Evolutionary conservation across 2,113 vertebrate species (phyloP).

Genomic region (Macheiramphus alcinus): DNA sequence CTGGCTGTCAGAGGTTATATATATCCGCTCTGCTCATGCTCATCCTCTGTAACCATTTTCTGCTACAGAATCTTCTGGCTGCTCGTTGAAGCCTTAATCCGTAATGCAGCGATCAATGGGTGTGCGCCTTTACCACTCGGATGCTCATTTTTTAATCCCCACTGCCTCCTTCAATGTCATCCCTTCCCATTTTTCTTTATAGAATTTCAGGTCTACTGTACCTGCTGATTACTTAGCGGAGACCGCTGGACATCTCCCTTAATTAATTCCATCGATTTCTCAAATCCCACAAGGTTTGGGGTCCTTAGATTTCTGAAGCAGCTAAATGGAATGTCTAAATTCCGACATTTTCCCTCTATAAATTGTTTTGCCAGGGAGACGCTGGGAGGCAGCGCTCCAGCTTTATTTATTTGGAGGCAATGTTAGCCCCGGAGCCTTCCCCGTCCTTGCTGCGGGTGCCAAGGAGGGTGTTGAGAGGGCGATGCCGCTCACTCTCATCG

Average conservation of each 20-base stretch:
- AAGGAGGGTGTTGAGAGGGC: background rate
- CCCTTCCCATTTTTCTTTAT: slow-evolving; percentile 76
- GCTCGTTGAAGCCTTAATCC: slow-evolving; percentile 73
- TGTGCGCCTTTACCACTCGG: slow-evolving; percentile 62
- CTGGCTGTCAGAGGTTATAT: slow-evolving; percentile 63
- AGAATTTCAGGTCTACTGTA: slow-evolving; percentile 76
- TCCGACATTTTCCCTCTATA: slow-evolving; percentile 71
- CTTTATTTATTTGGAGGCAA: slow-evolving; percentile 58
- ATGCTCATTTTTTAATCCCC: slow-evolving; percentile 76
- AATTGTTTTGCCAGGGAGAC: slow-evolving; percentile 68
- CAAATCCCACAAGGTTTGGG: slow-evolving; percentile 70
- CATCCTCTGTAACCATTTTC: slow-evolving; percentile 67
- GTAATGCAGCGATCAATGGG: slow-evolving; percentile 69
- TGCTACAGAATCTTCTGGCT: slow-evolving; percentile 64
- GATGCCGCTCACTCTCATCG: accelerated
- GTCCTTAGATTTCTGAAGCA: slow-evolving; percentile 75
- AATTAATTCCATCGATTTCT: slow-evolving; percentile 79
- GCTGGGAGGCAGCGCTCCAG: slow-evolving; percentile 39
- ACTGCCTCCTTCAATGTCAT: slow-evolving; percentile 69
- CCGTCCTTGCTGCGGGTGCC: background rate
- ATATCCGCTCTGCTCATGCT: slow-evolving; percentile 50
- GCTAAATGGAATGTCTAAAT: slow-evolving; percentile 80
- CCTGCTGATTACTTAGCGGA: slow-evolving; percentile 75
- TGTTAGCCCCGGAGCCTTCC: background rate
- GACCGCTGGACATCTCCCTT: slow-evolving; percentile 74